phyloP scores from a whole-genome alignment of 1,140 invertebrate genomes.

The Globodera ellingtonae region DNA sequence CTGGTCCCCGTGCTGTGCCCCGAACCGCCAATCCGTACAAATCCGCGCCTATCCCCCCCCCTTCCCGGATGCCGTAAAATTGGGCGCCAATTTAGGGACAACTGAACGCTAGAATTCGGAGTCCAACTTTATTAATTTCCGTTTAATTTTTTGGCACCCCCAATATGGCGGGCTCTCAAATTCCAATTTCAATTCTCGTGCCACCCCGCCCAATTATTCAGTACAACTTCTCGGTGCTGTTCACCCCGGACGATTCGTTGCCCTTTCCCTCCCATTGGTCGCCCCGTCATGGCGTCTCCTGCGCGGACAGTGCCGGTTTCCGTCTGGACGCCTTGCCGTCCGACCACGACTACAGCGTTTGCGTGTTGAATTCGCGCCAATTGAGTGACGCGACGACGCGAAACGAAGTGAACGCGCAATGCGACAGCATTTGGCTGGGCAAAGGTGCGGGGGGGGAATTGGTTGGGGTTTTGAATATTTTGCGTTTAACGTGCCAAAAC shows the following conservation, averaged over 20 bases:
- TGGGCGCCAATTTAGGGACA: too few relatives aligned
- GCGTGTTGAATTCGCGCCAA: slow-evolving; percentile 44
- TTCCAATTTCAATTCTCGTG: not conserved
- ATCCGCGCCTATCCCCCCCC: too few relatives aligned
- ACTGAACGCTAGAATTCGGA: too few relatives aligned
- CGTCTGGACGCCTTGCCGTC: slow-evolving; percentile 47
- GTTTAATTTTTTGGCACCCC: too few relatives aligned
- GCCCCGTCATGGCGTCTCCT: slow-evolving; percentile 48
- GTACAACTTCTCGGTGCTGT: slow-evolving; percentile 58
- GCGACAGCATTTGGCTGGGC: slow-evolving; percentile 46
- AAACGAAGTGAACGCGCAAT: slow-evolving; percentile 44
- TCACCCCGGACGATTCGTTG: slow-evolving; percentile 47
- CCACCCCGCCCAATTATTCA: slow-evolving; percentile 1
- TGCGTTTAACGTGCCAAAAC: not conserved
- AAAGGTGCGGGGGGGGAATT: slow-evolving; percentile 34
- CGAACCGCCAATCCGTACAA: slow-evolving; percentile 7
- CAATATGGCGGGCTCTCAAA: too few relatives aligned
- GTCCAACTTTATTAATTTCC: too few relatives aligned
- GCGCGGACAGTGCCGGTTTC: slow-evolving; percentile 53
- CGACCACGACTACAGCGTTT: slow-evolving; percentile 53
- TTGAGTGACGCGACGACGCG: slow-evolving; percentile 31
- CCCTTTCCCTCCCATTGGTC: slow-evolving; percentile 6
- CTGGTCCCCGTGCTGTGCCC: slow-evolving; percentile 55
- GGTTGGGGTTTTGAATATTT: slow-evolving; percentile 9
- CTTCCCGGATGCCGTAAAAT: too few relatives aligned